Percentiles rank a stretch among this genome's conserved stretches.
These are phyloP conservation scores for Typhlichthys eigenmanni DNA, from an alignment of 2,797 vertebrate species.

Conservation along the genomic window DNA sequence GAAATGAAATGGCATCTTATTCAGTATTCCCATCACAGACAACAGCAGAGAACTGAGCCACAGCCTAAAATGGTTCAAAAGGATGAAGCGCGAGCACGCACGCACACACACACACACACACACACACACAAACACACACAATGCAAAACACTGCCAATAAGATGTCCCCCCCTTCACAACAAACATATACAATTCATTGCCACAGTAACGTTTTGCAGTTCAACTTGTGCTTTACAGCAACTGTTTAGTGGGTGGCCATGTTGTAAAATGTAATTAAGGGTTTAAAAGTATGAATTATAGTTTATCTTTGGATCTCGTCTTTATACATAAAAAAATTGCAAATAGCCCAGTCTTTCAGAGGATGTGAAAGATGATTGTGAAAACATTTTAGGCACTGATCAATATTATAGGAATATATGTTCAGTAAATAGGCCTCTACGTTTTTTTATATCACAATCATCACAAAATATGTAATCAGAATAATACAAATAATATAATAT, in stretches of 20 bases:
- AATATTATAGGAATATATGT: too few species aligned
- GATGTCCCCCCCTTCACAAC: neutral
- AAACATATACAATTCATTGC: neutral
- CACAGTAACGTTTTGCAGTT: neutral
- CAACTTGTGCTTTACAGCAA: too few species aligned
- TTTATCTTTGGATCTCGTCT: too few species aligned
- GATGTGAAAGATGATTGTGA: neutral
- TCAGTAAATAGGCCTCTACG: too few species aligned
- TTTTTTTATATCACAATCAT: too few species aligned
- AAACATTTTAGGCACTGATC: neutral
- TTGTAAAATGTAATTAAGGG: conserved; percentile 23
- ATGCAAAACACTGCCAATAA: neutral
- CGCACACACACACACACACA: conserved; percentile 30
- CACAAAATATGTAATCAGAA: too few species aligned
- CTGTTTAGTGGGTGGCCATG: conserved; percentile 30
- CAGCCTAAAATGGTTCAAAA: conserved; percentile 75
- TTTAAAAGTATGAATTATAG: too few species aligned
- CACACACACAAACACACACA: conserved; percentile 29
- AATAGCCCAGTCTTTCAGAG: too few species aligned
- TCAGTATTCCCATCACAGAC: conserved; percentile 85
- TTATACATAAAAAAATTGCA: too few species aligned
- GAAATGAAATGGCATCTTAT: conserved; percentile 83
- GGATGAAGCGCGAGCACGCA: conserved; percentile 52
- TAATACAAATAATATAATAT: too few species aligned
- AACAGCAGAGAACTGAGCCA: conserved; percentile 62